Evolutionary conservation across 2,113 vertebrate species (phyloP).

Genomic region (Camelus dromedarius): DNA sequence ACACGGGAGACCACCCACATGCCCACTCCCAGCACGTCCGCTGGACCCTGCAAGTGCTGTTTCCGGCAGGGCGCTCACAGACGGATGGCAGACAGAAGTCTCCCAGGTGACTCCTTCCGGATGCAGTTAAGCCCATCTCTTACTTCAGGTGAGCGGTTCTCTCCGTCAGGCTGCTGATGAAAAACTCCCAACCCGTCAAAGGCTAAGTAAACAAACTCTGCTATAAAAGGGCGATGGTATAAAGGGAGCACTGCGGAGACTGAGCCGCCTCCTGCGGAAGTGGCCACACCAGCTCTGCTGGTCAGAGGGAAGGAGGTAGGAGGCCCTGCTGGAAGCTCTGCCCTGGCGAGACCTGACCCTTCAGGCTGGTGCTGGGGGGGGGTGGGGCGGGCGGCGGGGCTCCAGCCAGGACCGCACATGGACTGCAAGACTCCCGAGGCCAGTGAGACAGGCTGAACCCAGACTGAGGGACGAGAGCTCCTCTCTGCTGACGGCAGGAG

Average conservation of each 20-base stretch:
- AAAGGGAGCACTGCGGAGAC: rapidly evolving
- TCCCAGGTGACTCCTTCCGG: too few relatives aligned
- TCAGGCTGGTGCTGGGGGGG: background rate
- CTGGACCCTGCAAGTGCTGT: too few relatives aligned
- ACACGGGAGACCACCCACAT: too few relatives aligned
- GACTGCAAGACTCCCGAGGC: background rate
- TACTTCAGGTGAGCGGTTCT: background rate
- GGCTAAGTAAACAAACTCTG: background rate
- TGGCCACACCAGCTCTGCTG: background rate
- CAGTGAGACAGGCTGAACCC: background rate
- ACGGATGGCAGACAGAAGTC: background rate
- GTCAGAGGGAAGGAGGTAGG: background rate
- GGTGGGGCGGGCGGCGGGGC: background rate
- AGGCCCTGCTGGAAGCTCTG: background rate
- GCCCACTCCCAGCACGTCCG: too few relatives aligned
- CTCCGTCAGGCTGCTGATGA: background rate
- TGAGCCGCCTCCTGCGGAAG: background rate
- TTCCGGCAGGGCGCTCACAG: rapidly evolving
- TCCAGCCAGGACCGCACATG: background rate
- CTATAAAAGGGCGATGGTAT: background rate
- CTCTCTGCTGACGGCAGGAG: background rate
- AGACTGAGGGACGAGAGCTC: background rate
- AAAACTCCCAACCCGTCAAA: background rate
- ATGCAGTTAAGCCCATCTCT: background rate
- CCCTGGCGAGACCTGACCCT: background rate